Evolutionary conservation across 2,113 vertebrate genomes (phyloP).

Genomic region (Hippocampus zosterae): DNA sequence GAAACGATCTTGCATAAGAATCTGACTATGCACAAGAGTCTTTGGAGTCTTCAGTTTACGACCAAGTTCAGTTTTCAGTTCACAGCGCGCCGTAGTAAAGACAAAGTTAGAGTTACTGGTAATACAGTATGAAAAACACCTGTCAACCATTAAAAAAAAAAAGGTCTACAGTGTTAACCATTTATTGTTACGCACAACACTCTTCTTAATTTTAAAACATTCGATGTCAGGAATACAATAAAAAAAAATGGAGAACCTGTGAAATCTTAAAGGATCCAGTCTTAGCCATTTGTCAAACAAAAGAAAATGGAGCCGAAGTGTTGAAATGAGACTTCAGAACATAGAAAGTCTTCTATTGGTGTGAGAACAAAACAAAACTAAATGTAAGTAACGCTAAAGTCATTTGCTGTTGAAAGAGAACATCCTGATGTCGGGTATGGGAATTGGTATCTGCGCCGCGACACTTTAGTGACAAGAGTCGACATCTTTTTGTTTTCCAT

Average conservation of each 20-base stretch:
- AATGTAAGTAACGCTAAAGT: no score
- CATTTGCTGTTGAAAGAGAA: no score
- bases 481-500: neutral
- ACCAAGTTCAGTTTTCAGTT: neutral
- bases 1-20: neutral
- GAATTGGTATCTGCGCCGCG: no score
- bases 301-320: neutral
- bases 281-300: no score
- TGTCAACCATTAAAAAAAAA: neutral
- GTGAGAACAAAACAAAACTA: no score
- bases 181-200: no score
- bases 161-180: neutral
- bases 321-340: neutral
- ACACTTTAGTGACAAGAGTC: neutral
- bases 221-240: no score
- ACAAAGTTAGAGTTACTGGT: neutral
- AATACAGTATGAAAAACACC: neutral
- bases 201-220: no score
- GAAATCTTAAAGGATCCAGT: no score
- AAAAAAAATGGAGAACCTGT: no score
- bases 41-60: neutral
- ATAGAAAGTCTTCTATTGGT: neutral
- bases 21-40: neutral
- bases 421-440: no score
- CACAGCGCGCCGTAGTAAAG: neutral